These are phyloP conservation scores for Ladona fulva DNA, from an alignment of 1,140 invertebrate genomes.

Conservation along the genomic window DNA sequence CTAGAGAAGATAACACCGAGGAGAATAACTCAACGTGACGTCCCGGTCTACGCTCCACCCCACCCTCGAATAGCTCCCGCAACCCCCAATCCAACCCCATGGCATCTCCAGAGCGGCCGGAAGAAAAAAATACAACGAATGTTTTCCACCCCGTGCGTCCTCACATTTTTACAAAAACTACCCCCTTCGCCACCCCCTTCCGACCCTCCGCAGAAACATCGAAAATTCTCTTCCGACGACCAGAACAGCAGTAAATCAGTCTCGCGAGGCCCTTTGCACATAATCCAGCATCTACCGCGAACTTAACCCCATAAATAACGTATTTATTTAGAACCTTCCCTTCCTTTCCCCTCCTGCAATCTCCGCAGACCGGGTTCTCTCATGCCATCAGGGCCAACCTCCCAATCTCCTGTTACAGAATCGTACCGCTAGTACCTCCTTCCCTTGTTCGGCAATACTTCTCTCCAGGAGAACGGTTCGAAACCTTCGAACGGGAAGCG, in stretches of 20 bases:
- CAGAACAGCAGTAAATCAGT: neutral
- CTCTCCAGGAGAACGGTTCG: neutral
- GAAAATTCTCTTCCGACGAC: neutral
- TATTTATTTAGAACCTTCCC: neutral
- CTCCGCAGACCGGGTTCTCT: neutral
- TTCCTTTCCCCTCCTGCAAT: neutral
- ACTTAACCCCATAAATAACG: conserved; percentile 9
- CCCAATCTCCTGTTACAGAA: neutral
- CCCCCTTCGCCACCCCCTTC: neutral
- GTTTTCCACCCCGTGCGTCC: neutral
- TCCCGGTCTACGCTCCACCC: neutral
- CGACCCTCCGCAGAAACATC: neutral
- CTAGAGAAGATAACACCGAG: neutral
- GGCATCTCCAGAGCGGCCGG: neutral
- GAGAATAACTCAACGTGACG: neutral
- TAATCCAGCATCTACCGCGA: neutral
- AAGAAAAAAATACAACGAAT: neutral
- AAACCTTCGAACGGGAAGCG: neutral
- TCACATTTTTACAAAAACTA: no score
- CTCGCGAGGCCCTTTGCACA: neutral
- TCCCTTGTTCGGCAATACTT: neutral
- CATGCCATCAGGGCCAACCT: neutral
- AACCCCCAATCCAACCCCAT: neutral
- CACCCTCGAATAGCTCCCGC: neutral
- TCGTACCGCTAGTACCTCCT: neutral